These are phyloP conservation scores for Drosophila sordidapex DNA, from an alignment of 2,888 invertebrate species.

Conservation along the genomic window DNA sequence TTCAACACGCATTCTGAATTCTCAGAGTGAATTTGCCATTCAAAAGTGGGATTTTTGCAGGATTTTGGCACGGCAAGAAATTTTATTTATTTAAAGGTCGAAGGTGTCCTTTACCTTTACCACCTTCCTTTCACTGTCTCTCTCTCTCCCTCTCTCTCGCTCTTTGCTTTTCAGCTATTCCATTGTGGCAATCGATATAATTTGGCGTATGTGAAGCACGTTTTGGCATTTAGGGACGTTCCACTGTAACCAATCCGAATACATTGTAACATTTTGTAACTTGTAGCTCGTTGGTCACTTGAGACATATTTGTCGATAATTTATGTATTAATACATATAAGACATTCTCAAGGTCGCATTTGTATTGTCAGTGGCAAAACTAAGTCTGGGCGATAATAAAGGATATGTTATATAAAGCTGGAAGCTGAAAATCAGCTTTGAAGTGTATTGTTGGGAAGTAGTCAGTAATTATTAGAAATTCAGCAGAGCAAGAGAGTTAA, in stretches of 20 bases:
- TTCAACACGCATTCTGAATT: constrained; percentile 47
- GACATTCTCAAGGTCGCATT: not conserved
- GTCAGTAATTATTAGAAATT: not conserved
- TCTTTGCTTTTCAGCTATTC: constrained; percentile 3
- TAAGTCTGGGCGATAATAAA: not conserved
- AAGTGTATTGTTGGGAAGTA: not conserved
- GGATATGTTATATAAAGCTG: not conserved
- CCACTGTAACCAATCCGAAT: constrained; percentile 18
- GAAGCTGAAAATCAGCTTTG: not conserved
- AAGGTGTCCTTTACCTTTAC: constrained; percentile 34
- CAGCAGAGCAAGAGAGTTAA: not conserved
- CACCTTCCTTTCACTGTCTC: not conserved
- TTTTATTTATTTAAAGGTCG: constrained; percentile 64
- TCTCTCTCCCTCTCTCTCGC: not conserved
- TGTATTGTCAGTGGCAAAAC: not conserved
- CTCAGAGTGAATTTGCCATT: constrained; percentile 22
- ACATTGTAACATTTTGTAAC: constrained; percentile 41
- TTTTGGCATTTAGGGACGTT: constrained; percentile 47
- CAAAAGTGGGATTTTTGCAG: constrained; percentile 46
- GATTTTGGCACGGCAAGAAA: constrained; percentile 31
- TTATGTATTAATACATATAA: not conserved
- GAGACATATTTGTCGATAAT: constrained; percentile 14
- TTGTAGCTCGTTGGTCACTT: constrained; percentile 18
- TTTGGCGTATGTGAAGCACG: constrained; percentile 55
- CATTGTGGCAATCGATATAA: constrained; percentile 55